Percentiles rank a stretch among this genome's conserved stretches.
phyloP scores from a whole-genome alignment of 2,888 invertebrate genomes.

The Caenorhabditis wallacei region DNA sequence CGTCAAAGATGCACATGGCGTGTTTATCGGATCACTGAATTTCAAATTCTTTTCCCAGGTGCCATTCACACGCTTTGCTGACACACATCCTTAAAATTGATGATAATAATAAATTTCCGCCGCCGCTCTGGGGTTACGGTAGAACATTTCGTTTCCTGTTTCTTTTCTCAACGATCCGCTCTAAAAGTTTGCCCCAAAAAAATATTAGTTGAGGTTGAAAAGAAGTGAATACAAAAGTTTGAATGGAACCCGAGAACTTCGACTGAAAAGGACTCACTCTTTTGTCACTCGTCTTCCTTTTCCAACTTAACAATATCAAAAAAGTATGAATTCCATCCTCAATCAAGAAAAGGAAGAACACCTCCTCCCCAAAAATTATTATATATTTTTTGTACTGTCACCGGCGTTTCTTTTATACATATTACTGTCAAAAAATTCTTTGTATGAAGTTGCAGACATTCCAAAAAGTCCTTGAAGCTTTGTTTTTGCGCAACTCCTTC shows the following conservation, averaged over 20 bases:
- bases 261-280: conserved; percentile 42
- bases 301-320: conserved; percentile 18
- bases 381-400: not conserved
- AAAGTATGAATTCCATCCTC: conserved; percentile 40
- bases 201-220: not conserved
- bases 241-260: conserved; percentile 30
- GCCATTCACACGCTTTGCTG: conserved; percentile 43
- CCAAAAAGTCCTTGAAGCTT: conserved; percentile 27
- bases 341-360: not conserved
- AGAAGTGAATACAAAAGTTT: not conserved
- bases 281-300: conserved; percentile 29
- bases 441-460: conserved; percentile 1
- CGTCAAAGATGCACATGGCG: conserved; percentile 53
- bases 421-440: not conserved
- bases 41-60: conserved; percentile 54
- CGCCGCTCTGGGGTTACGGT: conserved; percentile 45
- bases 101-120: conserved; percentile 54
- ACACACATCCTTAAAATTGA: conserved; percentile 62
- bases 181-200: conserved; percentile 7
- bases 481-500: not conserved
- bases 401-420: conserved; percentile 18
- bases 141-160: not conserved
- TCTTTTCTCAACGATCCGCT: not conserved
- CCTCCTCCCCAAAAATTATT: conserved; percentile 16
- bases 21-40: conserved; percentile 69